Conservation (phyloP, 2,888 invertebrate genomes). For the Cylindroiulus punctatus region DNA sequence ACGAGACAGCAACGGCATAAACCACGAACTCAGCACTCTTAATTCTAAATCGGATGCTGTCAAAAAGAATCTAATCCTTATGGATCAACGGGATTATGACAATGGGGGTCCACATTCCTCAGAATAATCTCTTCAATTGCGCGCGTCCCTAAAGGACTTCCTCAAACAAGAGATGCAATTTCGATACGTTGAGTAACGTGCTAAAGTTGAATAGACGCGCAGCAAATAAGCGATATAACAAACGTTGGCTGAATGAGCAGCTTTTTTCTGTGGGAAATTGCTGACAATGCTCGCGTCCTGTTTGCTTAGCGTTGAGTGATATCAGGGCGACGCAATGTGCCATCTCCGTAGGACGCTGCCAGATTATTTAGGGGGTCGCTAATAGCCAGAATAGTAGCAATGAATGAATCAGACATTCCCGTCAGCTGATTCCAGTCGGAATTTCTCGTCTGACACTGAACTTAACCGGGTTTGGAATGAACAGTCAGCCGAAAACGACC, state of each 20-base stretch:
- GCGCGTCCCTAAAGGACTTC: background rate
- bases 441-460: slow-evolving; percentile 25
- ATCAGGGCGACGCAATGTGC: background rate
- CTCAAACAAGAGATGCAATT: slow-evolving; percentile 15
- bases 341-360: background rate
- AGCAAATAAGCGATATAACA: background rate
- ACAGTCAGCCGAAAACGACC: background rate
- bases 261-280: background rate
- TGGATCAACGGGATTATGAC: too few relatives aligned
- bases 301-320: slow-evolving; percentile 39
- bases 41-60: too few relatives aligned
- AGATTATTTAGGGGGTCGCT: background rate
- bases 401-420: background rate
- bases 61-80: too few relatives aligned
- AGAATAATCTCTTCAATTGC: background rate
- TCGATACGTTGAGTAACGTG: background rate
- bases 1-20: too few relatives aligned
- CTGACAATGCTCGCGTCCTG: slow-evolving; percentile 24
- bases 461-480: background rate
- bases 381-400: slow-evolving; percentile 30
- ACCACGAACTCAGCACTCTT: too few relatives aligned
- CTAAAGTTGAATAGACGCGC: background rate
- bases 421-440: slow-evolving; percentile 6
- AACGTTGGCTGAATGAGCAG: background rate
- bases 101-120: background rate